Base-by-base conservation (phyloP, 2,888 invertebrate genomes). In the Ashinkailepas kermadecensis region DNA sequence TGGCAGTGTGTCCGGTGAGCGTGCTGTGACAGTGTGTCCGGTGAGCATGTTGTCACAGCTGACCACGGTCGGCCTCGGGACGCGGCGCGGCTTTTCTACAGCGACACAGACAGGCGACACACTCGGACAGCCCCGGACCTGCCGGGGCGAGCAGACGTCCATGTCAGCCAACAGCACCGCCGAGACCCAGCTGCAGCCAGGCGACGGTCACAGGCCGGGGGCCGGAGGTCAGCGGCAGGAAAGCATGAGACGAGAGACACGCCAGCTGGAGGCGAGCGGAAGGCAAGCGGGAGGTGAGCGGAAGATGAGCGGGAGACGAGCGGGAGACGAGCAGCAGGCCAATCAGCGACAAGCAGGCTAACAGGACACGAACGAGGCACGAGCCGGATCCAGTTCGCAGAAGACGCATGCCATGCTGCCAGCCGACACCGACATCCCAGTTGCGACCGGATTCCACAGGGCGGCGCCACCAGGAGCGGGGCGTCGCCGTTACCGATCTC, bases 161-260 rank as follows among this genome's bases (percentile, higher is more conserved):
- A 4, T 39, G 39, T 39, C 39, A 39, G 39, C 39, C 39, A 39
- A 39, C 4, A 39, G 39, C 39, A 39, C 39, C 39, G 39, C 39
- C 39, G 39, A 39, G 4, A 39, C 39, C 39, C 39, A 39, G 39
- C 39, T 39, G 39, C 39, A 39, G 39, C 39, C 39, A 39, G 39
- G 2, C 4, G 39, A 39, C 39, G 39, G 39, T 39, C 39, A 39
- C 39, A 39, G 39, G 39, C 39, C 39, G 39, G 39, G 39, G 2
- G 39, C 1, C 39, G 4, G 39, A 39, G 39, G 39, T 39, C 39
- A 39, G 39, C 39, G 39, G 4, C 2, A 39, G 39, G 39, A 39
- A 4, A 39, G 2, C 78, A 57, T n/a, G 78, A 70, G 23, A n/a
- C n/a, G 83, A 90, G 18, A 39, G 39, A 39, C 39, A 39, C 70